Evolutionary conservation across 2,113 vertebrate genomes (phyloP), one percentile per base, ranked within the genome.

Genomic region (Ciconia boyciana): DNA sequence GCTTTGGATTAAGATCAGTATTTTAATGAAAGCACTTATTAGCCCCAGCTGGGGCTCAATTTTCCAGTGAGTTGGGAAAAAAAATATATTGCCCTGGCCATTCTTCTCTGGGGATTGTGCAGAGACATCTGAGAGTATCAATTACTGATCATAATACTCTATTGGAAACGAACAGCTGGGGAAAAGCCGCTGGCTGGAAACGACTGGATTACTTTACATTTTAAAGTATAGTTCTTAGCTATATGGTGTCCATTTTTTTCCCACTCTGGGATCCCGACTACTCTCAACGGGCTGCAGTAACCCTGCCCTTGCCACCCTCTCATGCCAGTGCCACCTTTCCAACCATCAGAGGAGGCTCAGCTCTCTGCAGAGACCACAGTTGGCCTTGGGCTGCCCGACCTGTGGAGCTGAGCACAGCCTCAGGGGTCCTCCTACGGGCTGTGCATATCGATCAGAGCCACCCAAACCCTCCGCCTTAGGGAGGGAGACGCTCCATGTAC

Each of bases 1-100:
- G 88, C 43, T 83, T 95, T 97, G 97, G 98, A 96, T 82, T 94
- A 96, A 95, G 87, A 94, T 96, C 97, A 95, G 95, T 74, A 87
- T 97, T 96, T 95, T 97, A 95, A 97, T 98, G 98, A 98, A 97
- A 97, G 96, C 96, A 96, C 97, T 98, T 97, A 98, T 97, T 96
- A 98, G 97, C 96, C 96, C 97, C 98, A 98, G 97, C 97, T 98
- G 97, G 97, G 89, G 70, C 93, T 97, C 97, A 94, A 93, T 96
- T 97, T 97, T 97, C 97, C 97, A 95, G 94, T 90, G 54, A 95
- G 83, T 93, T 94, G 96, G 93, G 95, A 80, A 96, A 97, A 98
- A 94, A 96, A 93, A 96, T n/a, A 94, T 91, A 96, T 96, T 93
- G 94, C 94, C 95, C 96, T 51, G 81, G 94, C 94, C 96, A 96